Percentiles rank a stretch among this genome's conserved stretches.
Conservation (phyloP, 2,797 vertebrate genomes). For the Todus mexicanus region DNA sequence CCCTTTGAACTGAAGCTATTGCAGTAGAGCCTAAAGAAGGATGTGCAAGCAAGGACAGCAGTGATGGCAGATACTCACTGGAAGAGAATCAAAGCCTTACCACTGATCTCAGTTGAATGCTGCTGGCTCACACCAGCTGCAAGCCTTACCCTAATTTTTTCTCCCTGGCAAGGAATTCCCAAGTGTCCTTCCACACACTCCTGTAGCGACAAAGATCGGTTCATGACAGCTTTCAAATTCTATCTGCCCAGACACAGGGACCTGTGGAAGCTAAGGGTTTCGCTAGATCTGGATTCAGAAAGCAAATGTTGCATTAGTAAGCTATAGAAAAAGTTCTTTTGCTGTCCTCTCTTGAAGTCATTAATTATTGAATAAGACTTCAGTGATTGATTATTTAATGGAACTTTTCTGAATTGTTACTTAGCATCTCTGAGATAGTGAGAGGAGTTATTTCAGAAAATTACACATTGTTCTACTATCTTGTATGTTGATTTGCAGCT, state of each 20-base stretch:
- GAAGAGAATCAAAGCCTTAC: background rate
- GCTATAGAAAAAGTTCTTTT: background rate
- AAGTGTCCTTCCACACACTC: background rate
- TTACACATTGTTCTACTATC: background rate
- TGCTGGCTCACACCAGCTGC: background rate
- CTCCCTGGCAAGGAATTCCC: background rate
- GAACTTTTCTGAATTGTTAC: background rate
- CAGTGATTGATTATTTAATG: background rate
- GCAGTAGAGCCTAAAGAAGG: background rate
- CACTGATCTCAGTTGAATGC: background rate
- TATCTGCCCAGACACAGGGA: background rate
- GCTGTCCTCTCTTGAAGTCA: background rate
- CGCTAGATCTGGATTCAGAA: background rate
- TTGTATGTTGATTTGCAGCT: background rate
- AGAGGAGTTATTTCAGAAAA: background rate
- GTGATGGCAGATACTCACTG: fast-evolving
- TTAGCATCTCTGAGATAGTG: background rate
- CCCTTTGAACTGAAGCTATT: background rate
- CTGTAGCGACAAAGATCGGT: background rate
- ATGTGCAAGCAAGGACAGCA: background rate
- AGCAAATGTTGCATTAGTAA: background rate
- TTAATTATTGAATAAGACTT: background rate
- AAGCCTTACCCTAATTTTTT: background rate
- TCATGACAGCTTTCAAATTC: background rate
- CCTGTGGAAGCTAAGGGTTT: background rate